Base-by-base conservation (phyloP, 37 sponge, comb jelly and placozoan species). In the Lycopodina hypogea region DNA sequence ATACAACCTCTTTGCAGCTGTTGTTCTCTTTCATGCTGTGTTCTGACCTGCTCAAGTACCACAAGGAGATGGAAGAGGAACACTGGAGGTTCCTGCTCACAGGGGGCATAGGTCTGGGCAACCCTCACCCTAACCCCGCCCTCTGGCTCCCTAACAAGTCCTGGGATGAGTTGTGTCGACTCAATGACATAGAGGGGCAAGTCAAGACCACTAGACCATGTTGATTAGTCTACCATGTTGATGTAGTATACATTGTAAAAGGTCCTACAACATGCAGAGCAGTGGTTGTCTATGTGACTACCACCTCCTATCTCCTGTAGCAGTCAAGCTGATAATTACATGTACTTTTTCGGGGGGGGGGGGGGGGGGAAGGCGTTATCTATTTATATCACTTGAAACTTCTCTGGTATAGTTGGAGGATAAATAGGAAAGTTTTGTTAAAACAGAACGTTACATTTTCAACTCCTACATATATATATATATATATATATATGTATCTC, bases 51-150 rank as follows among this genome's bases (percentile, higher is more conserved):
- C 74, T 98, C 72, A 93, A 93, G 68, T 74, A 87, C 70, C 56
- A 55, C 33, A 56, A 87, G 6, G 81, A 90, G 67, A 71, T 96
- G 18, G 72, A 87, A 30, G 94, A 93, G 36, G 89, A 86, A 6
- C 96, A 98, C 50, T 98, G 99, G 99, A 79, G 89, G 68, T 98
- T 98, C 79, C 86, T 98, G 15, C 82, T 98, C 50, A 98, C 99
- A 42, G 99, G 99, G 62, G 99, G 99, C 40, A 89, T 98, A 35
- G 99, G 99, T 14, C 85, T 98, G 72, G 99, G 96, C 62, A 98
- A 98, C 63, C 99, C 99, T 32, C 92, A 98, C 73, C 21, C 84
- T 42, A 95, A 93, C 82, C 99, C 80, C 21, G 64, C 81, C 78
- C 30, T 84, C 60, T 98, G 99, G 99, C 78, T 98, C 57, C 99